phyloP scores from a whole-genome alignment of 1,140 invertebrate genomes.

The Homalodisca vitripennis region DNA sequence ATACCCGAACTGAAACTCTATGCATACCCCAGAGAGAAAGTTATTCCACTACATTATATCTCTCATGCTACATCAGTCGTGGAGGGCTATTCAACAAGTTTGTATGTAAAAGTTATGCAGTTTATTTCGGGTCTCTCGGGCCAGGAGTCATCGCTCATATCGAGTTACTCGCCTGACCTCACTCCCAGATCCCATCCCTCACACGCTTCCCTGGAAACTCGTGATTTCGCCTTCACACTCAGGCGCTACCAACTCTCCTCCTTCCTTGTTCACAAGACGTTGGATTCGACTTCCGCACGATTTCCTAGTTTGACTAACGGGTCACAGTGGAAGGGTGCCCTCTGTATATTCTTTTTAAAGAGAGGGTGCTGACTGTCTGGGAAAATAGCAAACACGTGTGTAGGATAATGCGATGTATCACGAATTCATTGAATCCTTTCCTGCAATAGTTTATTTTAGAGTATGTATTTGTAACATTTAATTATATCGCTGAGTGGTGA shows the following conservation, averaged over 20 bases:
- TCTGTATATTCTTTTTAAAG: no score
- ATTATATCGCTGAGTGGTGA: no score
- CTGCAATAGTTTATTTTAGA: no score
- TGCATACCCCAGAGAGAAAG: no score
- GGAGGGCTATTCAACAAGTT: slow-evolving; percentile 10
- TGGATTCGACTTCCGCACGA: slow-evolving; percentile 7
- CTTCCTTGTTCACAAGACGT: neutral
- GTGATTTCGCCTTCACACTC: slow-evolving; percentile 1
- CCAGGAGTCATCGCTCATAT: slow-evolving; percentile 14
- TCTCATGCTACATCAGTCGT: neutral
- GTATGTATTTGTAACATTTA: no score
- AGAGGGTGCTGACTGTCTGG: no score
- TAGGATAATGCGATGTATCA: no score
- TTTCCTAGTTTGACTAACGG: slow-evolving; percentile 5
- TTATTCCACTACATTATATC: no score
- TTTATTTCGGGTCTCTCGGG: neutral
- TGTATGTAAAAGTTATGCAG: slow-evolving; percentile 13
- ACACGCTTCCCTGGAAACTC: neutral
- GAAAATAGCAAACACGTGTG: no score
- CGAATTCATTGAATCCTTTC: no score
- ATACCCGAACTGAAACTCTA: no score
- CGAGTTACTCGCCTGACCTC: slow-evolving; percentile 9
- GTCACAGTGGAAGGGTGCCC: neutral
- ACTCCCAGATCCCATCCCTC: slow-evolving; percentile 7
- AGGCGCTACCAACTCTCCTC: neutral